These are phyloP conservation scores for Euplagia quadripunctaria DNA, from an alignment of 2,888 invertebrate species.

Conservation along the genomic window DNA sequence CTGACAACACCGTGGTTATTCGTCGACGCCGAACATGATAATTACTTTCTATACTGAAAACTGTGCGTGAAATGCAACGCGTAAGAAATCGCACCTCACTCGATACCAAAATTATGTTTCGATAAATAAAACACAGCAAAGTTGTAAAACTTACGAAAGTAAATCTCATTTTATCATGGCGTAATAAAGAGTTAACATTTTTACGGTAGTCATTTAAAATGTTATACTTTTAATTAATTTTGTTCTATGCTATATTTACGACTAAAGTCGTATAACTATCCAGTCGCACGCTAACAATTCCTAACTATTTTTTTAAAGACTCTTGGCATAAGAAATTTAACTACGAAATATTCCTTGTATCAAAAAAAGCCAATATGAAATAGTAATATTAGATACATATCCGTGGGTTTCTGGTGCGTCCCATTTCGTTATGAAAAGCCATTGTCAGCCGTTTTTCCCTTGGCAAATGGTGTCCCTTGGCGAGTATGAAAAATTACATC, in stretches of 20 bases:
- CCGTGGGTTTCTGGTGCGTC: conserved; percentile 18
- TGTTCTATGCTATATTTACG: conserved; percentile 10
- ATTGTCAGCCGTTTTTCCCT: conserved; percentile 39
- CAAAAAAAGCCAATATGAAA: not conserved
- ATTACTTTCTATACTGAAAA: not conserved
- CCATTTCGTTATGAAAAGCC: conserved; percentile 26
- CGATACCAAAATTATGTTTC: not conserved
- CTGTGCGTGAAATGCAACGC: not conserved
- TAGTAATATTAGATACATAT: conserved; percentile 18
- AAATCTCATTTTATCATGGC: not conserved
- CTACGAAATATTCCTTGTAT: not conserved
- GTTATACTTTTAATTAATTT: not conserved
- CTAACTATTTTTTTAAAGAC: not conserved
- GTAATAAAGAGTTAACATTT: conserved; percentile 1
- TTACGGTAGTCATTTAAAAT: not conserved
- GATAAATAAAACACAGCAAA: not conserved
- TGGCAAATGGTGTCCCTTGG: conserved; percentile 36
- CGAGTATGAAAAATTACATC: conserved; percentile 50
- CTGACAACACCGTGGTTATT: not conserved
- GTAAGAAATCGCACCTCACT: conserved; percentile 5
- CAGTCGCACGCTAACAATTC: conserved; percentile 31
- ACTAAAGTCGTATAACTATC: conserved; percentile 19
- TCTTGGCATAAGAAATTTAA: not conserved
- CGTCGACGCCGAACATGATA: not conserved
- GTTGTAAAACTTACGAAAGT: not conserved